Conservation (phyloP, 2,113 vertebrate genomes). For the Astur gentilis region DNA sequence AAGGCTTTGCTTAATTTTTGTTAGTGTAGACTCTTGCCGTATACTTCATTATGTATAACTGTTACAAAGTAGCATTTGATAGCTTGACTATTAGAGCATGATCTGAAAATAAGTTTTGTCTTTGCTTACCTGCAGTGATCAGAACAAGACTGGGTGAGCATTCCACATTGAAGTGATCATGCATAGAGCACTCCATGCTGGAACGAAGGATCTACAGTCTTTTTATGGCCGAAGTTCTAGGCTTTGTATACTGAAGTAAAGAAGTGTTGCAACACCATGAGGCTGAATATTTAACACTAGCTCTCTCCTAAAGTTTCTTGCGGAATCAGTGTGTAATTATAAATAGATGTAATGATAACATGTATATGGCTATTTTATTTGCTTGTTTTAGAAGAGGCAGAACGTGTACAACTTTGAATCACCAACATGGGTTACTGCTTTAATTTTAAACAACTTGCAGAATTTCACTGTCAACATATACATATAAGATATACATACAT, state of each 20-base stretch:
- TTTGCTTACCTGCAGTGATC: constrained; percentile 37
- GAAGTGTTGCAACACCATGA: constrained; percentile 26
- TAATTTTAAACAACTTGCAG: constrained; percentile 73
- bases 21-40: not conserved
- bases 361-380: constrained; percentile 72
- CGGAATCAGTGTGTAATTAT: constrained; percentile 57
- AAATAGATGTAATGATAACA: constrained; percentile 66
- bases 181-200: constrained; percentile 51
- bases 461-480: constrained; percentile 33
- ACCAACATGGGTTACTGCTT: constrained; percentile 71
- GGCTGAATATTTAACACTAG: constrained; percentile 64
- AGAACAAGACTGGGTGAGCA: constrained; percentile 69
- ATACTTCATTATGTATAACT: not conserved
- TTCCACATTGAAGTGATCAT: constrained; percentile 61
- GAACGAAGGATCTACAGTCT: constrained; percentile 67
- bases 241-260: constrained; percentile 44
- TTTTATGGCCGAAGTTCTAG: constrained; percentile 41
- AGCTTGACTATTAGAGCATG: too few relatives aligned
- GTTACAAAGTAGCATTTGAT: too few relatives aligned
- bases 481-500: too few relatives aligned
- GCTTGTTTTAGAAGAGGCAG: constrained; percentile 62
- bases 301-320: constrained; percentile 56
- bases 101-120: not conserved
- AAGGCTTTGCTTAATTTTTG: not conserved
- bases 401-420: constrained; percentile 48